These are phyloP conservation scores for Psittacula cyanocephala DNA, from an alignment of 2,113 vertebrate species.

Conservation along the genomic window DNA sequence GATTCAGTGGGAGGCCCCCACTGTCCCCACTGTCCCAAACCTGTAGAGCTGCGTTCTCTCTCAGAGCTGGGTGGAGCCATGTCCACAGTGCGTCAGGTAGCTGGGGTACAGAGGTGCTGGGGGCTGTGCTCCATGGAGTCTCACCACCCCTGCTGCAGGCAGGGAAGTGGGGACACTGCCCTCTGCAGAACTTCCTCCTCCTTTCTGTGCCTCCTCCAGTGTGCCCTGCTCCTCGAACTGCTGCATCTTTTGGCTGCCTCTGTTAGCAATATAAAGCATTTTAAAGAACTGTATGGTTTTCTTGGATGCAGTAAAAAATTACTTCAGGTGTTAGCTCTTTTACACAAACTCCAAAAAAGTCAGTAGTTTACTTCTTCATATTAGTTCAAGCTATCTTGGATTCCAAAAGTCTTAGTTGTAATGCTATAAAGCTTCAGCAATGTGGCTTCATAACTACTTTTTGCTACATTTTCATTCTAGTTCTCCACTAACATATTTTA, in stretches of 20 bases:
- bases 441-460: not conserved
- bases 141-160: not conserved
- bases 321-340: not conserved
- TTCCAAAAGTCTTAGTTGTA: not conserved
- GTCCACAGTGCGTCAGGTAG: rapidly evolving
- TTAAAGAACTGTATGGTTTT: not conserved
- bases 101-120: not conserved
- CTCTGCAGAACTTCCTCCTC: not conserved
- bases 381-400: not conserved
- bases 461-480: not conserved
- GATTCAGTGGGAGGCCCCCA: not conserved
- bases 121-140: not conserved
- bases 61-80: not conserved
- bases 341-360: not conserved
- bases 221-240: not conserved
- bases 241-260: not conserved
- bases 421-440: not conserved
- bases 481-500: not conserved
- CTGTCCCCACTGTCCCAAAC: not conserved
- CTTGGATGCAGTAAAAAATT: not conserved
- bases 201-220: not conserved
- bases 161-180: not conserved
- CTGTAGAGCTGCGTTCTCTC: not conserved
- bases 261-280: not conserved
- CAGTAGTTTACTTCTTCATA: not conserved